Percentiles rank a stretch among this genome's conserved stretches.
Conservation (phyloP, 2,888 invertebrate species). For the Caenorhabditis drosophilae region DNA sequence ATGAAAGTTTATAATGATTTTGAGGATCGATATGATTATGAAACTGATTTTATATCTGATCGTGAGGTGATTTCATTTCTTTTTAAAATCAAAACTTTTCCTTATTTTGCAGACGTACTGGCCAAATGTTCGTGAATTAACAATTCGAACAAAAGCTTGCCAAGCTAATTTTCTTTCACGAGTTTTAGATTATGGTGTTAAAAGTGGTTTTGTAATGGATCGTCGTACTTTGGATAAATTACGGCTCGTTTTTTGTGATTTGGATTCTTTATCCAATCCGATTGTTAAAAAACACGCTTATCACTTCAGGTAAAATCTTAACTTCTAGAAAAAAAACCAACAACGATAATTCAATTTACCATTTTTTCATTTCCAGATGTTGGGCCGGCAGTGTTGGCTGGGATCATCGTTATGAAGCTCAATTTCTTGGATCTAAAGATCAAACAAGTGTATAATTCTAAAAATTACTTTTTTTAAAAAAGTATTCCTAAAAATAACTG, state of each 20-base stretch:
- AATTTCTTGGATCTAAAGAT: constrained; percentile 19
- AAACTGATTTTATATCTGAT: constrained; percentile 25
- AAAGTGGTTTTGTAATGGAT: constrained; percentile 58
- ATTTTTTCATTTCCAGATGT: constrained; percentile 56
- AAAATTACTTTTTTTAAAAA: too few relatives aligned
- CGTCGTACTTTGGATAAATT: constrained; percentile 53
- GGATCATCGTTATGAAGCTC: constrained; percentile 64
- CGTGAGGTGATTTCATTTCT: constrained; percentile 4
- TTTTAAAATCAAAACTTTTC: neutral
- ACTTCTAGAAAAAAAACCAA: neutral
- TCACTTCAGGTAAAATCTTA: constrained; percentile 28
- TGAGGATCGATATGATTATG: constrained; percentile 26
- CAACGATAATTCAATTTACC: too few relatives aligned
- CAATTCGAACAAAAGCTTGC: constrained; percentile 57
- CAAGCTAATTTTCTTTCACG: constrained; percentile 59
- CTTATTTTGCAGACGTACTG: constrained; percentile 50
- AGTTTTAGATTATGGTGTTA: constrained; percentile 66
- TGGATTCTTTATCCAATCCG: constrained; percentile 31
- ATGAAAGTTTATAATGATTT: constrained; percentile 59
- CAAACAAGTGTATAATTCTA: too few relatives aligned
- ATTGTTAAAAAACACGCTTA: constrained; percentile 38
- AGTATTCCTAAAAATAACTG: too few relatives aligned
- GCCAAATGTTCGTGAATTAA: constrained; percentile 56
- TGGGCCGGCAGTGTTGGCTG: constrained; percentile 68
- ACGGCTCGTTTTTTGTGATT: constrained; percentile 52